Percentiles rank a stretch among this genome's conserved stretches.
These are phyloP conservation scores for Oscheius sp. DNA, from an alignment of 1,140 invertebrate genomes.

Conservation along the genomic window DNA sequence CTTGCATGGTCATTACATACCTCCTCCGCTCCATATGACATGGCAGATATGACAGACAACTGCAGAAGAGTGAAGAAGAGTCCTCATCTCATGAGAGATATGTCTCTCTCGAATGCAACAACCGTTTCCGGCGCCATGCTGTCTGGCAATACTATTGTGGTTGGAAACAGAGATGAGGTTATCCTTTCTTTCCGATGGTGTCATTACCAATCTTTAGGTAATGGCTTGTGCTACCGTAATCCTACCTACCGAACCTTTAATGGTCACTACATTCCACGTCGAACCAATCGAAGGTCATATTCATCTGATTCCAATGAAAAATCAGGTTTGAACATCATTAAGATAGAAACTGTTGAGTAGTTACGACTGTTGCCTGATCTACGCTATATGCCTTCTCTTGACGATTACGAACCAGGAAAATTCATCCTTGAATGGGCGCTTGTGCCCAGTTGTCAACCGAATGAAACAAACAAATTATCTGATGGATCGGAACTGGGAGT, in stretches of 20 bases:
- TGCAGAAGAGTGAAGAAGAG: slow-evolving; percentile 26
- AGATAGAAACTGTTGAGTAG: neutral
- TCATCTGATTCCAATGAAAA: slow-evolving; percentile 26
- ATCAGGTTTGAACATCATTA: neutral
- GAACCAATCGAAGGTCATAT: slow-evolving; percentile 32
- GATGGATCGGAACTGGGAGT: slow-evolving; percentile 22
- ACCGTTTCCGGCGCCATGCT: slow-evolving; percentile 8
- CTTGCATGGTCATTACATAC: slow-evolving; percentile 23
- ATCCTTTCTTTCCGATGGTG: neutral
- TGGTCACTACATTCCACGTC: slow-evolving; percentile 19
- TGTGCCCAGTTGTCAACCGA: slow-evolving; percentile 7
- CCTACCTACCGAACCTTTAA: slow-evolving; percentile 16
- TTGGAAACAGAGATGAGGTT: neutral
- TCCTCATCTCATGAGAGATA: slow-evolving; percentile 21
- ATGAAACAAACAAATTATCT: slow-evolving; percentile 2
- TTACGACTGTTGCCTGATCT: slow-evolving; percentile 22
- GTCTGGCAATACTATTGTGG: slow-evolving; percentile 22
- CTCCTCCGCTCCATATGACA: slow-evolving; percentile 26
- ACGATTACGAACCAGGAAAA: slow-evolving; percentile 16
- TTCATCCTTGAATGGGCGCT: slow-evolving; percentile 24
- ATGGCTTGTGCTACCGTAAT: slow-evolving; percentile 25
- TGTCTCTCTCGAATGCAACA: slow-evolving; percentile 10
- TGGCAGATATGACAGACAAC: slow-evolving; percentile 29
- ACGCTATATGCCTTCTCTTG: slow-evolving; percentile 10
- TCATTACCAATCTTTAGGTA: slow-evolving; percentile 8